A percentile compares a stretch with the other conserved stretches of the same genome.
Conservation (phyloP, 2,888 invertebrate species). For the Microctonus aethiopoides region DNA sequence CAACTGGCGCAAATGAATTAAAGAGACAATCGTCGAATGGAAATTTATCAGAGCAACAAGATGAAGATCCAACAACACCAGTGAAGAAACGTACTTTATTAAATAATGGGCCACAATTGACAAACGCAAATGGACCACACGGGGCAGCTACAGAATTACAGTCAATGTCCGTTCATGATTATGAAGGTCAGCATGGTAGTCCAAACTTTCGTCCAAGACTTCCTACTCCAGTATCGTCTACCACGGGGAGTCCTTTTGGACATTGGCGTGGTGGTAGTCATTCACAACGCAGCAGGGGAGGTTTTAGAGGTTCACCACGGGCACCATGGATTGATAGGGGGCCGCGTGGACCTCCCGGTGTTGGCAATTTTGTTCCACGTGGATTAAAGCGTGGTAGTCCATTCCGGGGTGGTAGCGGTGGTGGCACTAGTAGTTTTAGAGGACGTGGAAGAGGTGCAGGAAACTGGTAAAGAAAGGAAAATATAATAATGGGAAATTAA, state of each 20-base stretch:
- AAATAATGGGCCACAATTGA: slow-evolving; percentile 51
- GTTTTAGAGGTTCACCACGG: slow-evolving; percentile 63
- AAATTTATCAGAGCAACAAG: slow-evolving; percentile 44
- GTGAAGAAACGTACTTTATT: slow-evolving; percentile 47
- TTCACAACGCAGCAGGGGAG: slow-evolving; percentile 64
- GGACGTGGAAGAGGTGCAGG: slow-evolving; percentile 56
- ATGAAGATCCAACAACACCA: slow-evolving; percentile 39
- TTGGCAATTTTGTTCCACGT: slow-evolving; percentile 54
- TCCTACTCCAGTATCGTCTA: slow-evolving; percentile 37
- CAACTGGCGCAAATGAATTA: slow-evolving; percentile 44
- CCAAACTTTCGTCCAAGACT: slow-evolving; percentile 52
- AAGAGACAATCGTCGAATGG: slow-evolving; percentile 54
- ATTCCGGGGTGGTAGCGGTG: slow-evolving; percentile 57
- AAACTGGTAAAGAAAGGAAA: slow-evolving; percentile 68
- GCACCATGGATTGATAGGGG: slow-evolving; percentile 67
- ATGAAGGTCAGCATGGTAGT: slow-evolving; percentile 42
- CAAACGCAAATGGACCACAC: slow-evolving; percentile 29
- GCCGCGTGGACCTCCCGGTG: slow-evolving; percentile 53
- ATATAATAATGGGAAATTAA: slow-evolving; percentile 14
- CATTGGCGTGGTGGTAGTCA: slow-evolving; percentile 63
- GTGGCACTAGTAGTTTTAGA: slow-evolving; percentile 55
- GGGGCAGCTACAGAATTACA: slow-evolving; percentile 44
- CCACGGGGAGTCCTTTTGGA: slow-evolving; percentile 52
- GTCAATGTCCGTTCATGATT: slow-evolving; percentile 51
- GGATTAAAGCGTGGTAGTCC: slow-evolving; percentile 61